Conservation (phyloP, 92 coral and sea anemone genomes). For the Palythoa grandis region DNA sequence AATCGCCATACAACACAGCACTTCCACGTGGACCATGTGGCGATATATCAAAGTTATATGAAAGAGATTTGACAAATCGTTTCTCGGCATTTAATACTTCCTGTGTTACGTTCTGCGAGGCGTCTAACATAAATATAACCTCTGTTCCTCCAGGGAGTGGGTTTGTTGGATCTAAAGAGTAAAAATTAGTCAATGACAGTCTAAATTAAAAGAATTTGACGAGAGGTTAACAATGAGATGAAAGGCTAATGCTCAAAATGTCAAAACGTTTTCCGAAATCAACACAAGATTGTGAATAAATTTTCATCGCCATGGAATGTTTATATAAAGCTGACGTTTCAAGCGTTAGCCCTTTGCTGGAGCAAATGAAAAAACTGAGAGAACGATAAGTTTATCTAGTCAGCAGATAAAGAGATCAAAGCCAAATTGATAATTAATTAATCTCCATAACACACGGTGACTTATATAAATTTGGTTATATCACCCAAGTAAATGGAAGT, state of each 20-base stretch:
- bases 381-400: no score
- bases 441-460: no score
- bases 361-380: no score
- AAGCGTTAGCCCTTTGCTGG: background rate
- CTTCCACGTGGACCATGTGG: conserved; percentile 55
- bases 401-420: no score
- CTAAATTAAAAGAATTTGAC: background rate
- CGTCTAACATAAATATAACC: conserved; percentile 77
- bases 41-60: conserved; percentile 55
- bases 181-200: background rate
- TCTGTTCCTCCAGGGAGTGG: conserved; percentile 55
- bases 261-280: no score
- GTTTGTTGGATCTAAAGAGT: conserved; percentile 39
- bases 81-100: conserved; percentile 71
- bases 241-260: no score
- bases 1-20: conserved; percentile 59
- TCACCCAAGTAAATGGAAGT: background rate
- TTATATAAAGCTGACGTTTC: background rate
- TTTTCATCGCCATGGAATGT: no score
- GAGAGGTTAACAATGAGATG: no score
- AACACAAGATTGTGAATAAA: no score
- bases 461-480: no score
- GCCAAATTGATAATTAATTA: no score
- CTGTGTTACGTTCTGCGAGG: conserved; percentile 66
- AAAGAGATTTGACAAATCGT: conserved; percentile 70